Percentiles rank a stretch among this genome's conserved stretches.
Conservation (phyloP, 1,140 invertebrate species). For the Drosophila carrolli region DNA sequence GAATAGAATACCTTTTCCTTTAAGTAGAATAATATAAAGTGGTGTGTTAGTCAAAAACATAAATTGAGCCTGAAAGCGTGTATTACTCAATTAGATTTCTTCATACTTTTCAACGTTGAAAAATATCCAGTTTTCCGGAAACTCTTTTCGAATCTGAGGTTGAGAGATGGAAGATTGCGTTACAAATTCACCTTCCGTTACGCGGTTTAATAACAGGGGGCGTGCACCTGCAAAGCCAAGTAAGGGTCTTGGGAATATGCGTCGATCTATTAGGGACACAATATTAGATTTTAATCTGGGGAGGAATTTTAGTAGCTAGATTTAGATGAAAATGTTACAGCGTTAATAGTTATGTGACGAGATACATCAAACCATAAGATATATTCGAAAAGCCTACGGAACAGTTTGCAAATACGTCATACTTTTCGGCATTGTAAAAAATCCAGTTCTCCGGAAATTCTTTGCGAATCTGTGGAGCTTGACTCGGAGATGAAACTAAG, state of each 20-base stretch:
- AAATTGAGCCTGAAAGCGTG: not conserved
- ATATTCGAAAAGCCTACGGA: not conserved
- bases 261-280: constrained; percentile 14
- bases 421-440: constrained; percentile 48
- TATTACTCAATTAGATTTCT: not conserved
- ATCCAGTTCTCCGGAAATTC: constrained; percentile 60
- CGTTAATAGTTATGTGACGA: not conserved
- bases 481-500: not conserved
- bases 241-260: constrained; percentile 18
- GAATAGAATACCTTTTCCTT: not conserved
- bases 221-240: not conserved
- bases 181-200: not conserved
- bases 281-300: not conserved
- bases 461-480: constrained; percentile 12
- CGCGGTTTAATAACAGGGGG: not conserved
- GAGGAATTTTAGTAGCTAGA: not conserved
- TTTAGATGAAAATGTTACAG: not conserved
- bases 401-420: constrained; percentile 2
- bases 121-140: constrained; percentile 69
- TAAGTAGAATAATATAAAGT: not conserved
- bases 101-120: constrained; percentile 49
- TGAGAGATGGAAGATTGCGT: not conserved
- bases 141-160: constrained; percentile 51
- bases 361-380: not conserved
- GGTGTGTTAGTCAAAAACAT: constrained; percentile 27